Conservation (phyloP, 2,113 vertebrate genomes). For the Gila orcuttii region DNA sequence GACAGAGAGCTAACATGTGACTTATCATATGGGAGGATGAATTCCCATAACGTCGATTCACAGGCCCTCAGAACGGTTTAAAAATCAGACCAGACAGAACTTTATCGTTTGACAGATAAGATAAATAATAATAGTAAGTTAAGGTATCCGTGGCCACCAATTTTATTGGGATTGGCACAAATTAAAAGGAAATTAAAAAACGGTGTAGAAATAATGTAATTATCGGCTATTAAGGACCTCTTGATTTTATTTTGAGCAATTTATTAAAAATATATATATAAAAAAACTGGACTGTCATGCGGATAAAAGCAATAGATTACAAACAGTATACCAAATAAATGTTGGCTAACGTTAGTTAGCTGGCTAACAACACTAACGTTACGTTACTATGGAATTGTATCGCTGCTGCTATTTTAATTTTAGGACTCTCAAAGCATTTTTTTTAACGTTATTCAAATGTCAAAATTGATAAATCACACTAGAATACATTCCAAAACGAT, state of each 20-base stretch:
- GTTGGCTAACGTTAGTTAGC: not conserved
- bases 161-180: not conserved
- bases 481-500: too few relatives aligned
- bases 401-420: not conserved
- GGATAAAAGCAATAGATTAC: not conserved
- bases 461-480: not conserved
- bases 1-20: constrained; percentile 1
- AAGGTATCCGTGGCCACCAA: not conserved
- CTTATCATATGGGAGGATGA: constrained; percentile 11
- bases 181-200: not conserved
- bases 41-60: constrained; percentile 20
- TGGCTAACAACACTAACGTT: not conserved
- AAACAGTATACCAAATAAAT: not conserved
- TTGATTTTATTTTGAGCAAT: not conserved
- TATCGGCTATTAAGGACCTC: not conserved
- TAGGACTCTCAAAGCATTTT: not conserved
- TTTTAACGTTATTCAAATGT: not conserved
- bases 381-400: too few relatives aligned
- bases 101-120: not conserved
- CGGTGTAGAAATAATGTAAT: not conserved
- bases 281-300: not conserved
- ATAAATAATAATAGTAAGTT: not conserved
- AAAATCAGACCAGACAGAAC: not conserved
- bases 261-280: not conserved
- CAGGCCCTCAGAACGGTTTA: not conserved